Evolutionary conservation across 2,113 vertebrate genomes (phyloP), one percentile per base, ranked within the genome.

Genomic region (Leptobrachium leishanense): DNA sequence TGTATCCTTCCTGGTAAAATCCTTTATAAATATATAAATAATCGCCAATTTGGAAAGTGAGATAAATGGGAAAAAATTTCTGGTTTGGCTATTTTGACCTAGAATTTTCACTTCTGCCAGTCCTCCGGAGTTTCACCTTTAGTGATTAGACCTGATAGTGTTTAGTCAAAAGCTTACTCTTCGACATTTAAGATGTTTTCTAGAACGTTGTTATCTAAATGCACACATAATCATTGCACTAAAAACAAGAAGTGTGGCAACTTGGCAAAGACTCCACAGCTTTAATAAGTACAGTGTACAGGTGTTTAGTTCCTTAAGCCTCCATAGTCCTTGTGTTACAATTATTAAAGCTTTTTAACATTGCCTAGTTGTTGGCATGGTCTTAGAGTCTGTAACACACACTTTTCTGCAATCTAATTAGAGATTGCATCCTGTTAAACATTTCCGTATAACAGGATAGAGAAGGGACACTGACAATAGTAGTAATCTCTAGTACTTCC

Each of bases 331-430:
- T 87, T 85, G 20, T 39, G 20, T 10, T 64, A 31, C 20, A 31
- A 81, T 89, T 88, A 88, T 79, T 88, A 79, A 82, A 86, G 31
- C 13, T 88, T 90, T 89, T 90, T 81, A 87, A 82, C 84, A 75
- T 15, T 80, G 54, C 40, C 69, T 53, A 79, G 46, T 46, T 74
- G 71, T 2, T 40, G 53, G 65, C 83, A 82, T 86, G 87, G 76
- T 85, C 81, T 53, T 76, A 54, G 84, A 85, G 81, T 44, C 79
- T 74, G 82, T 75, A 77, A 41, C 64, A 84, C 83, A 82, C 68
- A 68, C 71, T 81, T 89, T 89, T 88, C 88, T 73, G 53, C 39
- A 63, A 74, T 74, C 87, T 89, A 87, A 88, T 88, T 88, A 88
- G 87, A 76, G 79, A 88, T 87, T 87, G 83, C 80, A 4, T 79